These are phyloP conservation scores for Atrina japonica DNA, from an alignment of 2,888 invertebrate species.

Conservation along the genomic window DNA sequence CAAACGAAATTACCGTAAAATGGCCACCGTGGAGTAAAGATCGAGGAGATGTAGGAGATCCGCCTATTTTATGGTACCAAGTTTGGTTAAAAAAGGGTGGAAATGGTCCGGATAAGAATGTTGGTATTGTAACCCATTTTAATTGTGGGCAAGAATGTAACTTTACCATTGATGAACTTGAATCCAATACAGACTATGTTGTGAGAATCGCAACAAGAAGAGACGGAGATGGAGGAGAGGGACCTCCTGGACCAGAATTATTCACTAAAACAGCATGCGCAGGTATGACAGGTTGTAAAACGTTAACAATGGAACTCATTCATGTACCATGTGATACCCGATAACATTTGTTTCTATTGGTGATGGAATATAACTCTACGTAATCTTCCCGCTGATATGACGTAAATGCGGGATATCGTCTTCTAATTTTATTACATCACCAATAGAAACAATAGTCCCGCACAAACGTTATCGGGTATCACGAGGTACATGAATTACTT, in stretches of 20 bases:
- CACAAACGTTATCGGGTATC: too few relatives aligned
- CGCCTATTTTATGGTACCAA: constrained; percentile 69
- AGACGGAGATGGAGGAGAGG: constrained; percentile 69
- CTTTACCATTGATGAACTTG: constrained; percentile 64
- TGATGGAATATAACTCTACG: too few relatives aligned
- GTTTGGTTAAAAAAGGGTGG: constrained; percentile 52
- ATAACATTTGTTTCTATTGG: too few relatives aligned
- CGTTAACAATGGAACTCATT: too few relatives aligned
- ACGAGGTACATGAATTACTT: too few relatives aligned
- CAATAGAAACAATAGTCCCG: too few relatives aligned
- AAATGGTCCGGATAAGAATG: constrained; percentile 40
- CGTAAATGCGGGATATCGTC: too few relatives aligned
- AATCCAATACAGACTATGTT: constrained; percentile 71
- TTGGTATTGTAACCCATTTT: constrained; percentile 53
- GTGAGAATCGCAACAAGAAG: constrained; percentile 64
- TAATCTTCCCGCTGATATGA: too few relatives aligned
- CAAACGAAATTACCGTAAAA: constrained; percentile 61
- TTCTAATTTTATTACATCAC: too few relatives aligned
- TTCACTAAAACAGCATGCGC: constrained; percentile 67
- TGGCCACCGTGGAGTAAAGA: constrained; percentile 70
- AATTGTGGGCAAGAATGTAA: constrained; percentile 57
- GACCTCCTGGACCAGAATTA: constrained; percentile 66
- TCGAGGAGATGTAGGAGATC: constrained; percentile 69
- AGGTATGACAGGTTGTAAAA: constrained; percentile 64
- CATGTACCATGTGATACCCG: too few relatives aligned